Evolutionary conservation across 2,888 invertebrate genomes (phyloP), one percentile per base, ranked within the genome.

Genomic region (Leptinotarsa juncta): DNA sequence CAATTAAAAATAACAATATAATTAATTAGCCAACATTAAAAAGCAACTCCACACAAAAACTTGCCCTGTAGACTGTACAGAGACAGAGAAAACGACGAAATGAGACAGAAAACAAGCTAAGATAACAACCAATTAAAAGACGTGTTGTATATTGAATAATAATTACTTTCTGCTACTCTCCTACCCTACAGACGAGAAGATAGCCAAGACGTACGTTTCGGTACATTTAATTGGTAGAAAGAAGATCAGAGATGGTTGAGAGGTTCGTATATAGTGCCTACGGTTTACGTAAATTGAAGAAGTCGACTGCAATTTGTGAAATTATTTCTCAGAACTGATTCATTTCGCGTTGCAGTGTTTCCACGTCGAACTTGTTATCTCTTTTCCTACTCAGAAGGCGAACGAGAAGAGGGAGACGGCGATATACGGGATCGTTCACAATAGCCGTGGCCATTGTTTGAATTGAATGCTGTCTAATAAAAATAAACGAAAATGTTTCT

Each of bases 81-180:
- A 73, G 77, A 77, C 77, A 76, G 76, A 78, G 76, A 69, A 75
- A 62, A 73, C 71, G 71, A 66, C 66, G 42, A 70, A 77, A 68
- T 71, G 80, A 79, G 78, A 80, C 77, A 74, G 73, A 75, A 77
- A 79, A 77, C 79, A 77, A 80, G 78, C 78, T 78, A 81, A 86
- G 87, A 87, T 87, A 87, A 86, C 86, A 86, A 86, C 88, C 88
- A 88, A 88, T 88, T 88, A 88, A 88, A 88, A 87, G 87, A 85
- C 87, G 86, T 87, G 88, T 87, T 86, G 87, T 86, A 87, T 87
- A 87, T 87, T 87, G 88, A 87, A 88, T 87, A 87, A 87, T 88
- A 88, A 88, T 88, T 88, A 87, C 85, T 84, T 83, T 82, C 83
- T 83, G 85, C 85, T 86, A 84, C 87, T 83, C 85, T 84, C 85